These are phyloP conservation scores for Conomelus anceps DNA, from an alignment of 2,888 invertebrate genomes.

Conservation along the genomic window DNA sequence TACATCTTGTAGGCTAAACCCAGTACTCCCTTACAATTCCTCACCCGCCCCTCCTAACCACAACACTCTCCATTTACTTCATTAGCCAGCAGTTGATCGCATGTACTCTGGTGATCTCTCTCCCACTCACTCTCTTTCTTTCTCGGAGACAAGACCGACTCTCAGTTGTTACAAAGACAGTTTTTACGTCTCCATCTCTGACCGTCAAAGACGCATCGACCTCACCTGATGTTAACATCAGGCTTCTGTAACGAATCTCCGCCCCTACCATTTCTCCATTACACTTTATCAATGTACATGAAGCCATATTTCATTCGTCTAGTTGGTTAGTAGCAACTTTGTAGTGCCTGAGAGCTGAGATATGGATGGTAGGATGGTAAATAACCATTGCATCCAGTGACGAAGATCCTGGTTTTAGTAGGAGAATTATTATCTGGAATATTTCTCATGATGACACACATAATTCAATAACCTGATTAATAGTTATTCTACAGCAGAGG, in stretches of 20 bases:
- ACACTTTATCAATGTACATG: background rate
- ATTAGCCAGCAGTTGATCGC: background rate
- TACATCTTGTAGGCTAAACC: background rate
- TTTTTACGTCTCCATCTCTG: background rate
- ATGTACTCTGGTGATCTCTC: background rate
- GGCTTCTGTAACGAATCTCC: background rate
- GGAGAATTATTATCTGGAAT: too few relatives aligned
- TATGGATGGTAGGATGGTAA: too few relatives aligned
- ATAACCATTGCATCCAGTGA: too few relatives aligned
- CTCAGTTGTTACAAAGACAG: background rate
- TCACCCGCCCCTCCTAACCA: background rate
- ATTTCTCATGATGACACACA: too few relatives aligned
- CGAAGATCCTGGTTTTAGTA: too few relatives aligned
- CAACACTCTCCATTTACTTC: background rate
- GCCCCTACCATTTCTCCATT: background rate
- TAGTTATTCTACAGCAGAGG: too few relatives aligned
- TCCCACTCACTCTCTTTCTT: background rate
- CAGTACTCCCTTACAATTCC: too few relatives aligned
- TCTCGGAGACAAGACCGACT: background rate
- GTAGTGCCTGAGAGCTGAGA: background rate
- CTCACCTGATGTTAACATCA: background rate
- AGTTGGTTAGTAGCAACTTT: background rate
- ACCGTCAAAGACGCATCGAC: background rate
- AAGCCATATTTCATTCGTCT: background rate
- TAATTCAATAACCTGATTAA: too few relatives aligned